These are phyloP conservation scores for Acanthochromis polyacanthus DNA, from an alignment of 2,113 vertebrate genomes.

Conservation along the genomic window DNA sequence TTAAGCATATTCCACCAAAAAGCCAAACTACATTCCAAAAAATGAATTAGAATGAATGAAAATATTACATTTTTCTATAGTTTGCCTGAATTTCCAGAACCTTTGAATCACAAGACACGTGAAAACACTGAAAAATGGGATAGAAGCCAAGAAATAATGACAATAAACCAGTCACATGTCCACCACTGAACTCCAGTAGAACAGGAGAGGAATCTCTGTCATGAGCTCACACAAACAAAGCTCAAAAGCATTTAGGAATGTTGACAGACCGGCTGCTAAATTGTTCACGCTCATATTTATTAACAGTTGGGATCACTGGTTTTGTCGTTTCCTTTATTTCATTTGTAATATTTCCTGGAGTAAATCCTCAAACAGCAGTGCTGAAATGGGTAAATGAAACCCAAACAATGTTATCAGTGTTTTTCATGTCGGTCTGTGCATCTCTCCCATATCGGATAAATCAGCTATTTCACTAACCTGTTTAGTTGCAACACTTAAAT, in stretches of 20 bases:
- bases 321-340: not conserved
- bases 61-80: no score
- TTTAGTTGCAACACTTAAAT: slow-evolving; percentile 81
- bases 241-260: not conserved
- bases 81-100: no score
- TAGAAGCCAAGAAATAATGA: no score
- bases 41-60: no score
- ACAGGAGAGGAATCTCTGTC: not conserved
- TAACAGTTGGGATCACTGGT: no score
- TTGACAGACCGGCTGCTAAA: not conserved
- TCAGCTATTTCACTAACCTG: slow-evolving; percentile 83
- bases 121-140: no score
- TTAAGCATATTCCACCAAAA: no score
- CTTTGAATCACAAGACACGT: no score
- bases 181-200: no score
- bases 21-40: no score
- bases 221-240: not conserved
- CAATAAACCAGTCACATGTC: no score
- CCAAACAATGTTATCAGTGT: not conserved
- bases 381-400: not conserved
- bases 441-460: slow-evolving; percentile 51
- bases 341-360: slow-evolving; percentile 20
- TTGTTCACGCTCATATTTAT: not conserved
- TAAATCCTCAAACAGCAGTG: slow-evolving; percentile 36
- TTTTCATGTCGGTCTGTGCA: slow-evolving; percentile 35